Evolutionary conservation across 2,888 invertebrate species (phyloP).

Genomic region (Merodon equestris): DNA sequence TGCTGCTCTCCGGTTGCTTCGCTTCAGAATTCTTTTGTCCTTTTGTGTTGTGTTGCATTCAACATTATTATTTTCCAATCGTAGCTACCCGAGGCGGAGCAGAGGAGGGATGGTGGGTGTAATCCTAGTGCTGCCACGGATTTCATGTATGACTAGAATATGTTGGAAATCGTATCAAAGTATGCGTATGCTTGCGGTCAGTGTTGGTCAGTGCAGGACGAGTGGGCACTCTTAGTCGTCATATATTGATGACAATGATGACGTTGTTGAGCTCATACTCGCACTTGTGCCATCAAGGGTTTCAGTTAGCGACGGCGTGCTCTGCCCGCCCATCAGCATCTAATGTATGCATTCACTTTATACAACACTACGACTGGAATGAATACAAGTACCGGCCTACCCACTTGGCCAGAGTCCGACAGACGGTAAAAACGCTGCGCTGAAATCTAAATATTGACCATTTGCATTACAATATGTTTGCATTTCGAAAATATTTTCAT

Average conservation of each 20-base stretch:
- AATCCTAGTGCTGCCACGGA: conserved; percentile 32
- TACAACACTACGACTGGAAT: too few relatives aligned
- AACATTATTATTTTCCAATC: conserved; percentile 69
- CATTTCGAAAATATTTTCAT: conserved; percentile 75
- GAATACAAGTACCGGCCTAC: too few relatives aligned
- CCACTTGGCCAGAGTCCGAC: conserved; percentile 16
- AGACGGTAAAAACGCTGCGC: conserved; percentile 52
- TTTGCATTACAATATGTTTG: conserved; percentile 76
- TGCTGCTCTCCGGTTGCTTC: conserved; percentile 8
- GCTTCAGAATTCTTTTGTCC: conserved; percentile 56
- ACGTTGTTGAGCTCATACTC: conserved; percentile 9
- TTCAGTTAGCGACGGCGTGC: too few relatives aligned
- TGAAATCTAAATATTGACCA: conserved; percentile 74
- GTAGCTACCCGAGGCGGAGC: conserved; percentile 30
- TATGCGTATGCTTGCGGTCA: conserved; percentile 30
- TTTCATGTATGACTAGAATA: conserved; percentile 50
- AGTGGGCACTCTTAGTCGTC: background rate
- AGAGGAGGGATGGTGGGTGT: conserved; percentile 19
- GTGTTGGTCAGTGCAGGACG: conserved; percentile 19
- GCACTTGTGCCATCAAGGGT: background rate
- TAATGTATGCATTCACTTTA: conserved; percentile 4
- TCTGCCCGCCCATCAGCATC: conserved; percentile 6
- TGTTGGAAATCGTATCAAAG: conserved; percentile 47
- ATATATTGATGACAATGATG: conserved; percentile 35
- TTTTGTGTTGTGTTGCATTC: conserved; percentile 61